phyloP scores from a whole-genome alignment of 2,113 vertebrate species.

The Patagioenas fasciata region DNA sequence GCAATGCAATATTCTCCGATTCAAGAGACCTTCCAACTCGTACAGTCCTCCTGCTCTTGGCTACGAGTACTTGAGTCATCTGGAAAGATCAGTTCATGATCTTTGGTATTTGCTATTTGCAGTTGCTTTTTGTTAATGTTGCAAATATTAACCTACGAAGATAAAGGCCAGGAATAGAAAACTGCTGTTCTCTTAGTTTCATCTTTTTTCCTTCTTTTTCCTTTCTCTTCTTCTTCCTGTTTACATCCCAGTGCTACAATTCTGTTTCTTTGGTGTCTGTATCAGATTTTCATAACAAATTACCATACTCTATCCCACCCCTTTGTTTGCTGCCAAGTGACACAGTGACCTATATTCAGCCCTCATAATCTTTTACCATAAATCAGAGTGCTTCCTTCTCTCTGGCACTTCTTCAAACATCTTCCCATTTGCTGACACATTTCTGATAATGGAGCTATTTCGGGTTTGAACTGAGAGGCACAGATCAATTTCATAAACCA shows the following conservation, averaged over 20 bases:
- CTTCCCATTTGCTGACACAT: neutral
- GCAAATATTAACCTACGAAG: neutral
- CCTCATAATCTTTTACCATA: neutral
- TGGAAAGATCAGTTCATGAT: neutral
- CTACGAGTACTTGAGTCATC: neutral
- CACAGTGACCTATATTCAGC: neutral
- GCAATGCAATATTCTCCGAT: neutral
- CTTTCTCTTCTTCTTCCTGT: neutral
- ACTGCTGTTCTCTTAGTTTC: neutral
- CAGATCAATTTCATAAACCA: neutral
- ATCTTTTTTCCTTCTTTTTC: neutral
- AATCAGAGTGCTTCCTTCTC: neutral
- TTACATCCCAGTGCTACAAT: neutral
- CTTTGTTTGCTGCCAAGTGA: neutral
- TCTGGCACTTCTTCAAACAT: neutral
- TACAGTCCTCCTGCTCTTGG: neutral
- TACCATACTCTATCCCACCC: neutral
- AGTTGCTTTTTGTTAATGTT: neutral
- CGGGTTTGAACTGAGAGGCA: conserved; percentile 1
- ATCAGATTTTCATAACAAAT: neutral
- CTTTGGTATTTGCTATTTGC: neutral
- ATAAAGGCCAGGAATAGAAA: neutral
- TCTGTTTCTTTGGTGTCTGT: neutral
- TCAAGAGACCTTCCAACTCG: neutral
- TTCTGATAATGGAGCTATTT: neutral